Evolutionary conservation across 2,797 vertebrate species (phyloP), one percentile per base, ranked within the genome.

Genomic region (Pyrocephalus nanus): DNA sequence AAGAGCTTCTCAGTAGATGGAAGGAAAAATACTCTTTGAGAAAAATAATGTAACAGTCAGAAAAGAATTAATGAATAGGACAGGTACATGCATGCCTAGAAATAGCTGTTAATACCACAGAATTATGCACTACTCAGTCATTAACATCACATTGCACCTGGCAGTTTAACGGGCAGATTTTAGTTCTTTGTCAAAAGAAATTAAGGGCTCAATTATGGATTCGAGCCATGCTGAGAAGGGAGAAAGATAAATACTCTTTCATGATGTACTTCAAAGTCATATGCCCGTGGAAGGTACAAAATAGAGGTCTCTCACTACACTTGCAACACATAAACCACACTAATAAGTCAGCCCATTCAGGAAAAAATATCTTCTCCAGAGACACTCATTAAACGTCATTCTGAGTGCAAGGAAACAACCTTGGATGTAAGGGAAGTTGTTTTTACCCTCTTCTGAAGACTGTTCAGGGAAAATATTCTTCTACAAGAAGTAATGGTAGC

Each of bases 91-190:
- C 50, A 85, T 55, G 81, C 57, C 81, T 88, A 73, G 86, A 90
- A 94, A 92, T 80, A 96, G 38, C 90, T 96, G 91, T 96, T 94
- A 95, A 95, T 95, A 94, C 90, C 38, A 75, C 73, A 78, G 84
- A 88, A 96, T 97, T 95, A 91, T 78, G 53, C 48, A 84, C 81
- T 86, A 85, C 87, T 95, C 91, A 85, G 67, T 94, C 95, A 96
- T 97, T 95, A 97, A 87, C 76, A 84, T 96, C 75, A 88, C 90
- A 92, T 90, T 93, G 88, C 66, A 95, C 84, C 76, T 96, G 95
- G 78, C 78, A 93, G 66, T 95, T 96, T 95, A 95, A 93, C 54
- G 93, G 62, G 69, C 38, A 93, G 82, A 90, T 95, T 95, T 96
- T 82, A 64, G 80, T 66, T 88, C 85, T 86, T 88, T 87, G 38